Base-by-base conservation (phyloP, 1,140 invertebrate genomes). In the Kradibia gibbosae region DNA sequence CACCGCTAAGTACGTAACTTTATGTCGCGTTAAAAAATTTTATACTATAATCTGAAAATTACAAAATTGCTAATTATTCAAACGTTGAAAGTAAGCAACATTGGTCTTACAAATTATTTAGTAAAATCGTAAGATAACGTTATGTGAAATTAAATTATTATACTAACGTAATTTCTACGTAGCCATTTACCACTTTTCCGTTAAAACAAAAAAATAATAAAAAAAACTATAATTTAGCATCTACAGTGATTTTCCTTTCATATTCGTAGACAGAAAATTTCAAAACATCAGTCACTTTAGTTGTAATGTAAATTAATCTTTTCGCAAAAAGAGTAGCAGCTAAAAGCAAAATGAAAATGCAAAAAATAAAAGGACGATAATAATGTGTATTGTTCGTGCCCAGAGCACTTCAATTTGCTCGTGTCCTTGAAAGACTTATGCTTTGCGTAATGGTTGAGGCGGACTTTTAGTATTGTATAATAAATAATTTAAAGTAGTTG, bases 401-500 rank as follows among this genome's bases (percentile, higher is more conserved):
- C 45, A 78, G 72, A 80, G 78, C 78, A 76, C 77, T 83, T 83
- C 82, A 83, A 83, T 83, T 83, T 83, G 82, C 78, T 76, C 78
- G 72, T 80, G 82, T 83, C 82, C 82, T 83, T 83, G 82, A 76
- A 83, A 83, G 82, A 80, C 82, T 83, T 78, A 80, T 72, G 82
- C 57, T 83, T 83, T 83, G 82, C 72, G 82, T 83, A 83, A 83
- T 80, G 82, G 78, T 62, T 65, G 72, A 73, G 78, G 57, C 62
- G 45, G 77, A 83, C 82, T 83, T 83, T 83, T 80, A 83, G 82
- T 83, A 83, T 83, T 83, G 82, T 83, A 83, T 80, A 83, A 83
- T 83, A 83, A 83, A 83, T 83, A 83, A 83, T 83, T 83, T 80
- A 83, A 83, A 83, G 82, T 76, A 83, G 82, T 80, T 83, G 82